These are phyloP conservation scores for Sinodicranocentrus sp. DNA, from an alignment of 2,888 invertebrate genomes.

Conservation along the genomic window DNA sequence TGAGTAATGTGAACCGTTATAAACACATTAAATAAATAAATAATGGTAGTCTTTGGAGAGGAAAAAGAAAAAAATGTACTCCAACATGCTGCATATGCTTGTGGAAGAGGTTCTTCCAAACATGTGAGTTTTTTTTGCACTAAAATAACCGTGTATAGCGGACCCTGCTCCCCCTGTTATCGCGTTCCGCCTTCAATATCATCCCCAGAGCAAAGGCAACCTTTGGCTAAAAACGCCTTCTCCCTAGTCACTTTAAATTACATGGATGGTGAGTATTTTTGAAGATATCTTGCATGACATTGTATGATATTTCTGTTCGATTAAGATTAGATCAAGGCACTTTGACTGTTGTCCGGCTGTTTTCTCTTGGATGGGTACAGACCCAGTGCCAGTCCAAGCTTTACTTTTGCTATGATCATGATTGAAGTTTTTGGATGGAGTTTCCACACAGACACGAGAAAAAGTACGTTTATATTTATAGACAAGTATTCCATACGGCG, in stretches of 20 bases:
- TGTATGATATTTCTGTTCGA: conserved; percentile 52
- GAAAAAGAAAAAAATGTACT: background rate
- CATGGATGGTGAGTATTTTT: conserved; percentile 40
- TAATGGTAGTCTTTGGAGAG: conserved; percentile 18
- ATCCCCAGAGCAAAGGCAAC: too few species aligned
- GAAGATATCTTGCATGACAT: conserved; percentile 41
- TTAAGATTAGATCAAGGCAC: conserved; percentile 55
- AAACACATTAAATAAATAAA: conserved; percentile 60
- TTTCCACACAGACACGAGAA: background rate
- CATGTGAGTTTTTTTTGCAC: background rate
- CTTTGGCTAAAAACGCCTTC: conserved; percentile 33
- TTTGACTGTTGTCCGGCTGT: conserved; percentile 25
- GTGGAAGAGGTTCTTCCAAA: too few species aligned
- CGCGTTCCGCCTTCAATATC: too few species aligned
- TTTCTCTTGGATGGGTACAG: background rate
- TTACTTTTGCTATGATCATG: background rate
- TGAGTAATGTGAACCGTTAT: conserved; percentile 50
- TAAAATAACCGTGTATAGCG: background rate
- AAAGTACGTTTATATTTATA: too few species aligned
- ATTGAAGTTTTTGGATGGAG: background rate
- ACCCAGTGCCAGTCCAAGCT: background rate
- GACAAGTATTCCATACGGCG: too few species aligned
- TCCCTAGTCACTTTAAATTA: conserved; percentile 56
- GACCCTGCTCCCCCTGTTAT: too few species aligned
- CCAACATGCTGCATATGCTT: too few species aligned